These are phyloP conservation scores for Phalacrocorax carbo DNA, from an alignment of 2,113 vertebrate genomes.

Conservation along the genomic window DNA sequence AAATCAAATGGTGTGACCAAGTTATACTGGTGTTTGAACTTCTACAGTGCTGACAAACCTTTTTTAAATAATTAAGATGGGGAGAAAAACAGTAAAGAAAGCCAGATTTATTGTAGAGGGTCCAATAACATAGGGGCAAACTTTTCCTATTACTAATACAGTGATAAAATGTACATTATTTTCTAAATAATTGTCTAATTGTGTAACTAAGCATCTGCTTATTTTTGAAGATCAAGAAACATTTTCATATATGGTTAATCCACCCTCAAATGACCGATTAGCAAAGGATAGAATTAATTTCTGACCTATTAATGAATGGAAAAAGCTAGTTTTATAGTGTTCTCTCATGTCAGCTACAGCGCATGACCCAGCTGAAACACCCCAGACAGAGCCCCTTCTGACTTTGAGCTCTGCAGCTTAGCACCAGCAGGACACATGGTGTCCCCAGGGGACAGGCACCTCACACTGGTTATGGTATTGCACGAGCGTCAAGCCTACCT, in stretches of 20 bases:
- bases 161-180: not conserved
- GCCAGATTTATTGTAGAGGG: not conserved
- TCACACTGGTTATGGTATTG: not conserved
- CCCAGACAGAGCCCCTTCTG: not conserved
- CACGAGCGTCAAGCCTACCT: not conserved
- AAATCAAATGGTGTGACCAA: not conserved
- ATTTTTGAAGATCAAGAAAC: not conserved
- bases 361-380: fast-evolving
- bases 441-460: not conserved
- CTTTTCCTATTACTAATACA: not conserved
- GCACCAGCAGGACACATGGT: fast-evolving
- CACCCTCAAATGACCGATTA: not conserved
- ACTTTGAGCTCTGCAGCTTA: not conserved
- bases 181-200: not conserved
- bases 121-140: not conserved
- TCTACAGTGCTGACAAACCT: not conserved
- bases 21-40: not conserved
- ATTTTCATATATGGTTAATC: not conserved
- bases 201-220: not conserved
- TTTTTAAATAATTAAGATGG: not conserved
- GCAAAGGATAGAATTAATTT: not conserved
- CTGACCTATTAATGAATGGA: not conserved
- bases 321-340: not conserved
- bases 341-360: not conserved
- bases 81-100: not conserved